phyloP scores from a whole-genome alignment of 2,797 vertebrate species.

The Aulostomus chinensis region DNA sequence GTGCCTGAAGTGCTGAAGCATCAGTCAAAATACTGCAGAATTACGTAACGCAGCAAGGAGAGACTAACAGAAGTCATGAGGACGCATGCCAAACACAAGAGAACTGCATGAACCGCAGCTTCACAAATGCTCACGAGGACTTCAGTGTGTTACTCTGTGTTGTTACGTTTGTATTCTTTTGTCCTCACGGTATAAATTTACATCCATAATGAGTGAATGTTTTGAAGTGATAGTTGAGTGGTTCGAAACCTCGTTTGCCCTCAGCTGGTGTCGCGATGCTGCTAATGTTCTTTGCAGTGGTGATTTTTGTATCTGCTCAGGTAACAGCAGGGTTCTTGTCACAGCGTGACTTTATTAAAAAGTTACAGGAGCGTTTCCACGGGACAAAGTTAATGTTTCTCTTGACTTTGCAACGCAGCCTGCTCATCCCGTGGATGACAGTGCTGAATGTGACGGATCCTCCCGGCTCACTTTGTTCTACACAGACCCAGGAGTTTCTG shows the following conservation, averaged over 20 bases:
- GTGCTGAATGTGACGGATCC: neutral
- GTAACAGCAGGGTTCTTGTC: neutral
- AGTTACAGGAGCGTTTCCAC: too few relatives aligned
- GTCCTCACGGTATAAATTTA: neutral
- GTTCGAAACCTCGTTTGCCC: too few relatives aligned
- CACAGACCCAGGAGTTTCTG: neutral
- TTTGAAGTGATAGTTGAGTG: neutral
- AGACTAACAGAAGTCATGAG: slow-evolving; percentile 9
- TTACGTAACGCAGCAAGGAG: slow-evolving; percentile 11
- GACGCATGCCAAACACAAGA: slow-evolving; percentile 9
- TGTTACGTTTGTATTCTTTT: too few relatives aligned
- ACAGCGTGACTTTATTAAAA: too few relatives aligned
- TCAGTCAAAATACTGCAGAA: slow-evolving; percentile 18
- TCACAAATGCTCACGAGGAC: neutral
- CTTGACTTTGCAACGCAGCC: too few relatives aligned
- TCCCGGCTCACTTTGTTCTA: neutral
- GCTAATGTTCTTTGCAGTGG: neutral
- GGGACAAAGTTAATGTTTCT: too few relatives aligned
- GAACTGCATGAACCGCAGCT: neutral
- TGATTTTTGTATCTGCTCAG: neutral
- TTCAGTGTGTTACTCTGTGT: neutral
- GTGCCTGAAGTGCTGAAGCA: slow-evolving; percentile 1
- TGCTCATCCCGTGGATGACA: slow-evolving; percentile 1
- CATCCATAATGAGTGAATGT: too few relatives aligned
- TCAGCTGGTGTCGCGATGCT: neutral